Evolutionary conservation across 2,113 vertebrate species (phyloP).

Genomic region (Planiliza haematocheilus): DNA sequence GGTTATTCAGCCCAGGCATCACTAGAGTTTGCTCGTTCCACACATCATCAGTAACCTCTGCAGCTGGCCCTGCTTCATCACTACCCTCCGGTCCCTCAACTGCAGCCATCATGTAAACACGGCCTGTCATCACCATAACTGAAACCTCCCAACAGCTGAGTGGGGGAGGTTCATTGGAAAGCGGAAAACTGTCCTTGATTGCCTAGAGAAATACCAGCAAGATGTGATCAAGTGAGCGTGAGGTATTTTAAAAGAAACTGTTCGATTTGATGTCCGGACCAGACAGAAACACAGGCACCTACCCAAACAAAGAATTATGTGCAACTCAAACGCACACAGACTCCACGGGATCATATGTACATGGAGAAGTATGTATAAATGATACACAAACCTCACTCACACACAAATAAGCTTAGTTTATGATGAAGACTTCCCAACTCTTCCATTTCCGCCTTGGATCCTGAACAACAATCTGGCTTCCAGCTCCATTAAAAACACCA

Average conservation of each 20-base stretch:
- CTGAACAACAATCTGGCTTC: constrained; percentile 18
- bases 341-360: not conserved
- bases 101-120: constrained; percentile 15
- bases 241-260: not conserved
- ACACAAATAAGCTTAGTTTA: constrained; percentile 30
- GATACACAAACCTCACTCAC: constrained; percentile 6
- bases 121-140: constrained; percentile 23
- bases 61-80: constrained; percentile 55
- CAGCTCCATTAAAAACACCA: constrained; percentile 26
- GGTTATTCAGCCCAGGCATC: constrained; percentile 12
- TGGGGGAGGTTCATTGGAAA: not conserved
- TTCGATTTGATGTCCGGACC: constrained; percentile 3
- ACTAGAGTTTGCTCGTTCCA: constrained; percentile 3
- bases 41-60: constrained; percentile 29
- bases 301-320: constrained; percentile 6
- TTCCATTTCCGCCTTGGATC: constrained; percentile 20
- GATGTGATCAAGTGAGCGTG: not conserved
- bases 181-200: not conserved
- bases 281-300: constrained; percentile 19
- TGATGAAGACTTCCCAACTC: constrained; percentile 16
- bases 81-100: constrained; percentile 25
- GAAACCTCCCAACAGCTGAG: constrained; percentile 60
- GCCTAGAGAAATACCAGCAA: constrained; percentile 1
- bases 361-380: not conserved
- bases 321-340: constrained; percentile 10